Evolutionary conservation across 2,113 vertebrate species (phyloP).

Genomic region (human (Homo sapiens)): GRCh38 chr4:20577001-20577500

Average conservation of each 20-base stretch:
- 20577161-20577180: not conserved
- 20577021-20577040: conserved; percentile 23
- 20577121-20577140: not conserved
- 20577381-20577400: not conserved
- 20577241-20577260: not conserved
- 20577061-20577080: conserved; percentile 50
- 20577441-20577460: accelerated
- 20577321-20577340: not conserved
- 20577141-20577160: not conserved
- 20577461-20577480: not conserved
- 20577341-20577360: not conserved
- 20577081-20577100: not conserved
- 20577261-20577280: not conserved
- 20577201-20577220: not conserved
- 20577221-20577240: not conserved
- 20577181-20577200: not conserved
- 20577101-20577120: not conserved
- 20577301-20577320: not conserved
- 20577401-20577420: not conserved
- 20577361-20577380: not conserved
- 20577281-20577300: not conserved
- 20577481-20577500: not conserved
- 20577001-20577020: conserved; percentile 51
- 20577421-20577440: not conserved
- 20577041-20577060: not conserved